A percentile compares a stretch with the other conserved stretches of the same genome.
Conservation (phyloP, 1,140 invertebrate species). For the Drosophila subobscura region DNA sequence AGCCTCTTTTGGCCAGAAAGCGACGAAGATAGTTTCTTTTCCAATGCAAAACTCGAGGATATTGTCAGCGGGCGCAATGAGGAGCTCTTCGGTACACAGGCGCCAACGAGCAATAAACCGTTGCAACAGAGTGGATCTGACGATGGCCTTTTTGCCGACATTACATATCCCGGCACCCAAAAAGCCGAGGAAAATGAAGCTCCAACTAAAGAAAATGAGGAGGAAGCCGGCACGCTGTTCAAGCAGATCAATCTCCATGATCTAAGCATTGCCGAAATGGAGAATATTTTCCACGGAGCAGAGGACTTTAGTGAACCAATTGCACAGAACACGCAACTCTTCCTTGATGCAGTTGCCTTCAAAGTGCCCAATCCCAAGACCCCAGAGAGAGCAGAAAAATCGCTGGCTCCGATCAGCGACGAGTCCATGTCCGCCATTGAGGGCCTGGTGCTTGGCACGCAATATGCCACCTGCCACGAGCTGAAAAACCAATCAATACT, state of each 20-base stretch:
- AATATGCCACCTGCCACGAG: slow-evolving; percentile 65
- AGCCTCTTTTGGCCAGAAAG: slow-evolving; percentile 66
- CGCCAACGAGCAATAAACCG: slow-evolving; percentile 17
- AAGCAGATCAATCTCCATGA: slow-evolving; percentile 64
- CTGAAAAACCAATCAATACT: slow-evolving; percentile 49
- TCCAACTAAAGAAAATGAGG: slow-evolving; percentile 6
- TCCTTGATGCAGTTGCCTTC: slow-evolving; percentile 65
- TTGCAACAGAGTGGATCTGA: slow-evolving; percentile 38
- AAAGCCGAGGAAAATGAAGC: background rate
- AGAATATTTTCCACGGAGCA: slow-evolving; percentile 56
- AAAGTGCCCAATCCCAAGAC: slow-evolving; percentile 63
- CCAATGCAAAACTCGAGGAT: slow-evolving; percentile 60
- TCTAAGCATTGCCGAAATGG: slow-evolving; percentile 39
- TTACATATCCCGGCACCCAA: slow-evolving; percentile 27
- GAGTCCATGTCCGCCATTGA: slow-evolving; percentile 56
- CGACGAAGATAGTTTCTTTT: slow-evolving; percentile 69
- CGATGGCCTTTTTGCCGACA: slow-evolving; percentile 67
- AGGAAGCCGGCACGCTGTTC: slow-evolving; percentile 41
- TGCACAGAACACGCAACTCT: slow-evolving; percentile 64
- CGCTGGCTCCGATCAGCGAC: slow-evolving; percentile 1
- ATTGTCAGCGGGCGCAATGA: slow-evolving; percentile 38
- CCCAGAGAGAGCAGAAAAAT: slow-evolving; percentile 21
- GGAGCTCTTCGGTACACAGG: slow-evolving; percentile 43
- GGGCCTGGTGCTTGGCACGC: slow-evolving; percentile 61
- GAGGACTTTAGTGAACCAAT: slow-evolving; percentile 48